A percentile compares a stretch with the other conserved stretches of the same genome.
Evolutionary conservation across 2,113 vertebrate genomes (phyloP).

Genomic region (Leptodactylus fuscus): DNA sequence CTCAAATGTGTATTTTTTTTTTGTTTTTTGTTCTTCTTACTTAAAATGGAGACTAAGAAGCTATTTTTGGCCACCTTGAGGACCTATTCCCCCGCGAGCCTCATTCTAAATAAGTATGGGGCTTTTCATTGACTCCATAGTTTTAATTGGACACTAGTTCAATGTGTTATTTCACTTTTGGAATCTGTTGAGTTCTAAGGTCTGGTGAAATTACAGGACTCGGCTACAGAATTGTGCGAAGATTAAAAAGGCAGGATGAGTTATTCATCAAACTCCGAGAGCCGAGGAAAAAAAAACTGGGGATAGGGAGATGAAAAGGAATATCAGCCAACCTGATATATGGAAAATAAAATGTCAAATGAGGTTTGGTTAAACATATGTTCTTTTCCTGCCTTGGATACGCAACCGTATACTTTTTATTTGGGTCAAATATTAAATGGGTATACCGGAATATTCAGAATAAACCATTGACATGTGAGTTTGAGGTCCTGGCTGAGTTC

Average conservation of each 20-base stretch:
- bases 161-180: conserved; percentile 18
- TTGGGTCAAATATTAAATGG: not conserved
- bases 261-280: conserved; percentile 36
- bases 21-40: not conserved
- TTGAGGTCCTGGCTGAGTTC: not conserved
- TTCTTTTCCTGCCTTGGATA: not conserved
- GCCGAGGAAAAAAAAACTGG: not conserved
- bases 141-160: conserved; percentile 20
- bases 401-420: not conserved
- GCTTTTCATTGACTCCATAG: not conserved
- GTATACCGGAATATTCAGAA: not conserved
- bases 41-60: not conserved
- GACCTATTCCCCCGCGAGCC: not conserved
- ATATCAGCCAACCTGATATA: conserved; percentile 31
- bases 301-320: conserved; percentile 32
- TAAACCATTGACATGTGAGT: not conserved
- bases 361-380: conserved; percentile 26
- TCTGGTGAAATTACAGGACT: conserved; percentile 32
- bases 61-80: not conserved
- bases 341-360: conserved; percentile 31
- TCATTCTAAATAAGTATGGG: not conserved
- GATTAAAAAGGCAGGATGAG: conserved; percentile 48
- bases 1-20: not conserved
- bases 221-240: conserved; percentile 26
- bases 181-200: conserved; percentile 24